A percentile compares a stretch with the other conserved stretches of the same genome.
phyloP scores from a whole-genome alignment of 2,888 invertebrate genomes.

The Microchrysa polita region DNA sequence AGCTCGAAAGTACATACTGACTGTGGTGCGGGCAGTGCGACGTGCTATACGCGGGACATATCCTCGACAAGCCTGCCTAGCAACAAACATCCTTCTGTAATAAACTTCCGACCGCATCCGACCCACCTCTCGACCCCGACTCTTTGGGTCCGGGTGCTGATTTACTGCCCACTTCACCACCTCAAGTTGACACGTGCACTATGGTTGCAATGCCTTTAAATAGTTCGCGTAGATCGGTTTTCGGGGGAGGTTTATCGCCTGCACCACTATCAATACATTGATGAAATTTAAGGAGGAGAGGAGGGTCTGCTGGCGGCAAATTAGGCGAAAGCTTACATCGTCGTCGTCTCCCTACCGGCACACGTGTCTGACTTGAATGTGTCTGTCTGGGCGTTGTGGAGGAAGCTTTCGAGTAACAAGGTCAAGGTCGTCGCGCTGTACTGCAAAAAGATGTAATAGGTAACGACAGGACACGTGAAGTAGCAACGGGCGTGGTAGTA shows the following conservation, averaged over 20 bases:
- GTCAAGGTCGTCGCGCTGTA: constrained; percentile 45
- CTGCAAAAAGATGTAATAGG: constrained; percentile 27
- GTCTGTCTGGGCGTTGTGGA: constrained; percentile 44
- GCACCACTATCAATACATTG: constrained; percentile 28
- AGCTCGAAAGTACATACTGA: not conserved
- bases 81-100: constrained; percentile 36
- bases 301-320: not conserved
- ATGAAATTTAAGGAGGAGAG: not conserved
- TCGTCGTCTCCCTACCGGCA: constrained; percentile 18
- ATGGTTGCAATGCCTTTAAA: constrained; percentile 2
- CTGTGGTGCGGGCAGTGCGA: no score
- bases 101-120: constrained; percentile 7
- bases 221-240: not conserved
- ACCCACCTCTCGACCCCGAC: not conserved
- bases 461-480: constrained; percentile 6
- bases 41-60: not conserved
- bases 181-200: constrained; percentile 29
- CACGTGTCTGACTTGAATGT: constrained; percentile 25
- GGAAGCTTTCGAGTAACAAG: constrained; percentile 48
- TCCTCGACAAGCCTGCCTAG: constrained; percentile 9
- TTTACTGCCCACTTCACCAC: constrained; percentile 16
- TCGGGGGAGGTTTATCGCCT: not conserved
- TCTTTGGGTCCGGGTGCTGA: not conserved
- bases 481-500: not conserved
- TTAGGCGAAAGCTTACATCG: constrained; percentile 11